Evolutionary conservation across 1,140 invertebrate species (phyloP).

Genomic region (Procambarus virginalis): DNA sequence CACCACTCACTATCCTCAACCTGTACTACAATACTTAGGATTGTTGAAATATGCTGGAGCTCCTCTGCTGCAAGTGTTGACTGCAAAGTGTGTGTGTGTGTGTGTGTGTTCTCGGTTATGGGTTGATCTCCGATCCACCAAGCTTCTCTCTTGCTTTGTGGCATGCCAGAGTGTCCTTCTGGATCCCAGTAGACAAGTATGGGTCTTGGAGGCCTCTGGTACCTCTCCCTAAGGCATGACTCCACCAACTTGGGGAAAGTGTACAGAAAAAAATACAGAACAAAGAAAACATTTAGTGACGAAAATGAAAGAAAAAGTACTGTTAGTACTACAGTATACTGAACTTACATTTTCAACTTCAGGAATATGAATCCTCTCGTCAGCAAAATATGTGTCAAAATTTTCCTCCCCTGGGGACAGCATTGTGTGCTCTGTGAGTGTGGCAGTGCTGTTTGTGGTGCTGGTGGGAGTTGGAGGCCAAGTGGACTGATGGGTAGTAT

Average conservation of each 20-base stretch:
- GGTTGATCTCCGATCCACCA: no score
- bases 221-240: not conserved
- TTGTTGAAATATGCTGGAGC: no score
- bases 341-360: conserved; percentile 76
- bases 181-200: no score
- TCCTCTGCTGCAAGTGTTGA: no score
- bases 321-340: no score
- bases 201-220: no score
- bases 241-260: not conserved
- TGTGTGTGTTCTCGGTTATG: no score
- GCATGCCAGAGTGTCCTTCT: no score
- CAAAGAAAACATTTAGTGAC: not conserved
- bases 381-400: conserved; percentile 78
- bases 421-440: not conserved
- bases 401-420: not conserved
- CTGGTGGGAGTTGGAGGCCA: conserved; percentile 1
- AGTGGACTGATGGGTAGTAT: not conserved
- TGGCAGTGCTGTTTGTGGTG: not conserved
- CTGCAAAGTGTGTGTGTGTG: no score
- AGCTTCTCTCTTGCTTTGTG: no score
- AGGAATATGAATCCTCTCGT: conserved; percentile 79
- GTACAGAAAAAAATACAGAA: not conserved
- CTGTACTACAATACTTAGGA: no score
- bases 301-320: not conserved
- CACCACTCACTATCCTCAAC: no score